Evolutionary conservation across 2,888 invertebrate genomes (phyloP), one percentile per base, ranked within the genome.

Genomic region (Phanerotoma sp.): DNA sequence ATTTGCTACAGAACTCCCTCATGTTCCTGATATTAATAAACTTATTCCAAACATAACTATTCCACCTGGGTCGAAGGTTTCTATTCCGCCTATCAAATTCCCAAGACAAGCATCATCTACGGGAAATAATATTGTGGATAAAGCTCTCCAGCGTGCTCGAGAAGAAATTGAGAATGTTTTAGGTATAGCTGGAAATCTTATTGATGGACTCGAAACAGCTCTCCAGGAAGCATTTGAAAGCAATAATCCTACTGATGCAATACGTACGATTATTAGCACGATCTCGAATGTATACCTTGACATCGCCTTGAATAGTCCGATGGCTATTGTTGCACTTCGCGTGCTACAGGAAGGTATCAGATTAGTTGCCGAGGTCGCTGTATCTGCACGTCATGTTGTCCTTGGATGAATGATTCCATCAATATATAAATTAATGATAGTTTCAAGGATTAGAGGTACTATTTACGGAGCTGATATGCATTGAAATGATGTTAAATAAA

Each of bases 281-380:
- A 62, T 67, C 18, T 25, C 61, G 2, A 51, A 56, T 13, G 51
- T 59, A 42, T 67, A 66, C 38, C 25, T 56, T 5, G 57, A 50
- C 10, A 61, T 61, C 1, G 66, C 66, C 1, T 53, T 28, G 9
- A 62, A 62, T 37, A 65, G 66, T 44, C 66, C 66, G 4, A 20
- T 63, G 5, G 38, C 66, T 11, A 32, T 63, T 2, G 37, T 64
- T 20, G 62, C 63, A 4, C 5, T 15, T 38, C 57, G 65, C 3
- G 64, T 67, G 11, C 16, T 65, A 7, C 53, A 53, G 25, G 66
- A 67, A 45, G 66, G 66, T 9, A 40, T 65, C 10, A 55, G 64
- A 13, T 54, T 67, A 4, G 54, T 58, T 9, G 18, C 28, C 3
- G 66, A 67, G 41, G 60, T 66, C 7, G 54, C 54, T 6, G 57